These are phyloP conservation scores for Calyptommatus sinebrachiatus DNA, from an alignment of 2,113 vertebrate species.

Conservation along the genomic window DNA sequence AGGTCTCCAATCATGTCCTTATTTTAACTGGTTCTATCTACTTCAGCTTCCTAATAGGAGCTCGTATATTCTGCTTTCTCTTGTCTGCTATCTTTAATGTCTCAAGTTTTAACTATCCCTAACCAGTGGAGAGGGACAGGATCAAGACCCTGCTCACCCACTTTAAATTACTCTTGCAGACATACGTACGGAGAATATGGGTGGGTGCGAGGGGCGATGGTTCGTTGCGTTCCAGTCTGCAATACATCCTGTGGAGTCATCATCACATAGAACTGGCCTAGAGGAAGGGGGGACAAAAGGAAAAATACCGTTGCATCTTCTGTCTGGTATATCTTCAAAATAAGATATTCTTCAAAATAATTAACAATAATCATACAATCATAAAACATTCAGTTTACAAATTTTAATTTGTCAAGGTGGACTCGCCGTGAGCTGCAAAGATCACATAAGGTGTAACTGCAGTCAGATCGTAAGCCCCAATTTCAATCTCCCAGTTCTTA, in stretches of 20 bases:
- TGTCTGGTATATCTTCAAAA: no score
- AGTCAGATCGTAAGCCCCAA: no score
- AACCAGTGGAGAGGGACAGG: background rate
- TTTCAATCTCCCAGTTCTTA: no score
- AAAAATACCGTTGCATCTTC: no score
- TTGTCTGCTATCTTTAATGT: no score
- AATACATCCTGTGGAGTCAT: slow-evolving; percentile 87
- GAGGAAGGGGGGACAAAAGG: background rate
- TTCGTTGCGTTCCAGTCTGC: slow-evolving; percentile 78
- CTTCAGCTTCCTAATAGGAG: fast-evolving
- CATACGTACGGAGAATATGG: slow-evolving; percentile 80
- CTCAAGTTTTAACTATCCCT: background rate
- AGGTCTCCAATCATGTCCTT: background rate
- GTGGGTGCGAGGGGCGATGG: slow-evolving; percentile 83
- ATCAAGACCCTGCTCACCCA: background rate
- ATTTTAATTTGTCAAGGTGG: no score
- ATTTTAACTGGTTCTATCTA: background rate
- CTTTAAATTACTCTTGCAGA: background rate
- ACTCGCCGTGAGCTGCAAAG: no score
- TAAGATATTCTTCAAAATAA: no score
- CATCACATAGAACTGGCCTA: slow-evolving; percentile 91
- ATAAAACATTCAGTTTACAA: no score
- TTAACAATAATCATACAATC: no score
- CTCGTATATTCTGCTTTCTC: background rate
- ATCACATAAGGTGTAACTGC: no score